Evolutionary conservation across 2,797 vertebrate genomes (phyloP).

Genomic region (Myotis pilosus): DNA sequence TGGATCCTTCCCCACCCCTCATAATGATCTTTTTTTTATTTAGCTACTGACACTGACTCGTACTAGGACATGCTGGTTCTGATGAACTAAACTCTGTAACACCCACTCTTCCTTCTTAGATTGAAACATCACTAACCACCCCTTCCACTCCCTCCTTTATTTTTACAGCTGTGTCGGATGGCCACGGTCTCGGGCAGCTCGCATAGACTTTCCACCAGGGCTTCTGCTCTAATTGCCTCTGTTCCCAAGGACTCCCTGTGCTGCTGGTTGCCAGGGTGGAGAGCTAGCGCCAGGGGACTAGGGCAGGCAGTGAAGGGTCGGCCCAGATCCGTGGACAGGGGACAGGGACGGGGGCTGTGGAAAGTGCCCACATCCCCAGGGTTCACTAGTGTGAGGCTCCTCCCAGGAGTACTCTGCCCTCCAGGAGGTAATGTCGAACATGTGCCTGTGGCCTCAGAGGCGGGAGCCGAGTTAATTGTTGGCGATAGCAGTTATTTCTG

Average conservation of each 20-base stretch:
- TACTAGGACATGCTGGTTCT: slow-evolving; percentile 79
- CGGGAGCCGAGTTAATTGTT: background rate
- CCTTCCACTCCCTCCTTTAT: slow-evolving; percentile 66
- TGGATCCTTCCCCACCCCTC: slow-evolving; percentile 69
- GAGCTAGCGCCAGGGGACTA: background rate
- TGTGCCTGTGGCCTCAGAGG: slow-evolving; percentile 2
- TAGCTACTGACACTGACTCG: slow-evolving; percentile 83
- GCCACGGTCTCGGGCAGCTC: slow-evolving; percentile 65
- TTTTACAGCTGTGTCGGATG: slow-evolving; percentile 84
- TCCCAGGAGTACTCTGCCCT: background rate
- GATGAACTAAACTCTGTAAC: slow-evolving; percentile 83
- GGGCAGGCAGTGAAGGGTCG: background rate
- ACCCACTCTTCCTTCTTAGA: slow-evolving; percentile 83
- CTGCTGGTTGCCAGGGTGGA: slow-evolving; percentile 45
- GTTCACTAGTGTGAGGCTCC: background rate
- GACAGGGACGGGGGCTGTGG: background rate
- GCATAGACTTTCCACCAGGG: slow-evolving; percentile 51
- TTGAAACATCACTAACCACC: slow-evolving; percentile 81
- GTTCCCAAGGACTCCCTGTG: slow-evolving; percentile 24
- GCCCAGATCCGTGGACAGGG: background rate
- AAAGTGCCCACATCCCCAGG: background rate
- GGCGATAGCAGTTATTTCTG: background rate
- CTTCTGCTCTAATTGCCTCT: slow-evolving; percentile 55
- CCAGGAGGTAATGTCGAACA: background rate
- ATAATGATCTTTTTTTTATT: slow-evolving; percentile 79